These are phyloP conservation scores for Drosophila melanica DNA, from an alignment of 1,140 invertebrate species.

Conservation along the genomic window DNA sequence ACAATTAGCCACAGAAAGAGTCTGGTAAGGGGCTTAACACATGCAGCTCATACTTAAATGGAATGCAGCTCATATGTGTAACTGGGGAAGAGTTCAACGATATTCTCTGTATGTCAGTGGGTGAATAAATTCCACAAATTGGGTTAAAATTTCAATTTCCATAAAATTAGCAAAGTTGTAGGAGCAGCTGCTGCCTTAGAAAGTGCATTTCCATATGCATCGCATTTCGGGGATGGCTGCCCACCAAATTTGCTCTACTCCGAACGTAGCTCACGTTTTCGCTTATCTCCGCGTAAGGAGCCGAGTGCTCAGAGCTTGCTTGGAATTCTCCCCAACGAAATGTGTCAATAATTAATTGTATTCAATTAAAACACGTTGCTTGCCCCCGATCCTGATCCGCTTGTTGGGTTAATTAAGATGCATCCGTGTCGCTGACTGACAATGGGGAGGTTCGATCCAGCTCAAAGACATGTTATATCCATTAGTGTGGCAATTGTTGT, in stretches of 20 bases:
- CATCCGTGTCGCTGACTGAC: slow-evolving; percentile 58
- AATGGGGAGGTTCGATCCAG: slow-evolving; percentile 28
- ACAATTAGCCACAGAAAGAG: slow-evolving; percentile 26
- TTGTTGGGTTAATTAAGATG: slow-evolving; percentile 69
- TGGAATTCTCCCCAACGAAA: slow-evolving; percentile 55
- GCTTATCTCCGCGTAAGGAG: slow-evolving; percentile 36
- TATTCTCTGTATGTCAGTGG: slow-evolving; percentile 21
- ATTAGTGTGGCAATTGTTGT: slow-evolving; percentile 18
- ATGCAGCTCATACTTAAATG: background rate
- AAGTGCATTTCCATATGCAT: slow-evolving; percentile 73
- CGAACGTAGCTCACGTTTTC: slow-evolving; percentile 56
- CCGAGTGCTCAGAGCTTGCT: slow-evolving; percentile 6
- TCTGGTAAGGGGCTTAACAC: background rate
- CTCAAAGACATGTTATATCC: slow-evolving; percentile 60
- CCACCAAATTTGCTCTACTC: slow-evolving; percentile 43
- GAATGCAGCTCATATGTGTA: slow-evolving; percentile 1
- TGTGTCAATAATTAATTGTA: slow-evolving; percentile 83
- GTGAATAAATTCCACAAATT: slow-evolving; percentile 49
- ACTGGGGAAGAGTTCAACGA: background rate
- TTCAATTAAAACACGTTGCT: slow-evolving; percentile 73
- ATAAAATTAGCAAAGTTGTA: slow-evolving; percentile 44
- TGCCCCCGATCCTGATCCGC: slow-evolving; percentile 7
- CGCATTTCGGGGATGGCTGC: slow-evolving; percentile 10
- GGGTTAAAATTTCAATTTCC: slow-evolving; percentile 64
- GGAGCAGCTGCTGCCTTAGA: slow-evolving; percentile 39